These are phyloP conservation scores for Pogonus chalceus DNA, from an alignment of 1,140 invertebrate species.

Conservation along the genomic window DNA sequence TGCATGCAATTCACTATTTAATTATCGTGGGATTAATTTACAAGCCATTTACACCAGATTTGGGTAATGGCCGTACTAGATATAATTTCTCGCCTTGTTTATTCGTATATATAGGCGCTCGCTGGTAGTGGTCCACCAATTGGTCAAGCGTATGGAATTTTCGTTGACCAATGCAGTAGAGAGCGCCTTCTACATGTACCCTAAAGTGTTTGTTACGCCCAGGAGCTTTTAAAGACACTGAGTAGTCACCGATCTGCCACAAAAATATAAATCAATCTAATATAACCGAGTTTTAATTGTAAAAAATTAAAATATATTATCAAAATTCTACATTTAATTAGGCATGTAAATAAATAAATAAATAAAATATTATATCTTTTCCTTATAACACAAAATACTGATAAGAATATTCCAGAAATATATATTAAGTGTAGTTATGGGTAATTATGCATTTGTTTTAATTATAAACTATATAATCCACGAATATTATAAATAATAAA, in stretches of 20 bases:
- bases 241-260: constrained; percentile 98
- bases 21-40: not conserved
- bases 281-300: too few species aligned
- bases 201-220: constrained; percentile 98
- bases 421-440: too few species aligned
- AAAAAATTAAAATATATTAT: constrained; percentile 5
- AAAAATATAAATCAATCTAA: too few species aligned
- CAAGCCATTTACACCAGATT: constrained; percentile 33
- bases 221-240: constrained; percentile 94
- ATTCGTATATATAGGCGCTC: constrained; percentile 96
- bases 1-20: not conserved
- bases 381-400: too few species aligned
- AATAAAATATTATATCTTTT: not conserved
- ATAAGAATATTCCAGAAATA: too few species aligned
- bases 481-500: too few species aligned
- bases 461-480: not conserved
- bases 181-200: constrained; percentile 87
- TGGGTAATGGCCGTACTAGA: constrained; percentile 75
- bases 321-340: not conserved
- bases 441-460: too few species aligned
- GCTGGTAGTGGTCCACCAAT: constrained; percentile 96
- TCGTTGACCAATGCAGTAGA: constrained; percentile 95
- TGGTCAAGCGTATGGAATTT: constrained; percentile 94
- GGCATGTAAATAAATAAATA: not conserved
- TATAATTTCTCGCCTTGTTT: constrained; percentile 90